phyloP scores from a whole-genome alignment of 2,113 vertebrate genomes.

The Lichenostomus cassidix region DNA sequence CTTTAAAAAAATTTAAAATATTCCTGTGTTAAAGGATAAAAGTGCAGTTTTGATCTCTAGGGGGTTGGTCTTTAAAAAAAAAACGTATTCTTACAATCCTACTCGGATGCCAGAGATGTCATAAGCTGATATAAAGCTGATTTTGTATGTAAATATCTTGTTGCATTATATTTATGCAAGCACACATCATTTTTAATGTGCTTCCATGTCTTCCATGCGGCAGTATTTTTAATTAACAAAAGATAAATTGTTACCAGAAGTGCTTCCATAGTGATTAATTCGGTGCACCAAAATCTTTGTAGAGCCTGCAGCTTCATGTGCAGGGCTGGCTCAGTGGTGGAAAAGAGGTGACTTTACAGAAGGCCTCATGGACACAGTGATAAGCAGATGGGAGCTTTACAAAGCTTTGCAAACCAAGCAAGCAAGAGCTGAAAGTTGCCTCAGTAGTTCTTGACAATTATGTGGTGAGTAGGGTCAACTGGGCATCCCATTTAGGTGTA shows the following conservation, averaged over 20 bases:
- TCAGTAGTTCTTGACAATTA: background rate
- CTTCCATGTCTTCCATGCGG: background rate
- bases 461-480: background rate
- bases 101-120: background rate
- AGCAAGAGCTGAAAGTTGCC: background rate
- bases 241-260: background rate
- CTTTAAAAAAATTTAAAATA: background rate
- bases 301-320: background rate
- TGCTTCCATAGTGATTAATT: background rate
- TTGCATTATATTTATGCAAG: background rate
- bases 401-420: background rate
- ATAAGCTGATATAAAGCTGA: background rate
- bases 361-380: accelerated
- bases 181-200: background rate
- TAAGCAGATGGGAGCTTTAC: background rate
- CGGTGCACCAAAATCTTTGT: background rate
- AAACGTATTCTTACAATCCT: background rate
- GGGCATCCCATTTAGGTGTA: background rate
- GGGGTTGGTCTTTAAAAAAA: background rate
- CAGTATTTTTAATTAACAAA: background rate
- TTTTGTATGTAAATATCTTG: background rate
- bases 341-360: background rate
- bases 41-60: background rate
- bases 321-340: background rate
- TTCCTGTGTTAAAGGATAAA: background rate